Base-by-base conservation (phyloP, 1,140 invertebrate species). In the Magallana angulata region DNA sequence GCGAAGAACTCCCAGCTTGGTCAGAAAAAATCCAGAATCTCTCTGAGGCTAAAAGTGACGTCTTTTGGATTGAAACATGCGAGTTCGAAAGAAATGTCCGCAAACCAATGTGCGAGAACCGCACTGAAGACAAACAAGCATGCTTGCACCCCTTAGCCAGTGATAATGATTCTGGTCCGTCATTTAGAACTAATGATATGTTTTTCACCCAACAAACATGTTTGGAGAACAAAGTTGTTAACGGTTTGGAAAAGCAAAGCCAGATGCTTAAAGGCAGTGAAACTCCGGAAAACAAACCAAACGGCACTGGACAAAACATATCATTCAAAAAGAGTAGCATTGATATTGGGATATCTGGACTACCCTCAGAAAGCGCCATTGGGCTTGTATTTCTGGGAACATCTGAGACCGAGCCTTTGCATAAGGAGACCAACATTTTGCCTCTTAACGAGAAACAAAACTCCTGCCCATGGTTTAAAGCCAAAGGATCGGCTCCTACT, bases 1-100 rank as follows among this genome's bases (percentile, higher is more conserved):
- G n/a, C 81, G 48, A 82, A 82, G 81, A 82, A 57, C 12, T 82
- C 14, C 48, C 81, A n/a, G 81, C 57, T 12, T 82, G 81, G 81
- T 9, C 57, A 14, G 8, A 82, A 9, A 12, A n/a, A 36, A 56
- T 18, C 4, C 57, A 57, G 48, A 57, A 57, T 16, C 57, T 14
- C 48, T 57, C 48, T 57, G 48, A 82, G 9, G 81, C 18, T 9
- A 30, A 57, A 58, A 82, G 56, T 56, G 81, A 82, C 16, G 18
- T 57, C 12, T 82, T 16, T 30, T 82, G 81, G 81, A 30, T 57
- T 11, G 18, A 82, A 7, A 82, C 81, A 57, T n/a, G 16, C 14
- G n/a, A 57, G 56, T 82, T 82, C 12, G 48, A 82, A 82, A 82
- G 18, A 18, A 58, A 82, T n/a, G 81, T 82, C 36, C 5, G 56